phyloP scores from a whole-genome alignment of 1,140 invertebrate genomes.

The Pissodes strobi region DNA sequence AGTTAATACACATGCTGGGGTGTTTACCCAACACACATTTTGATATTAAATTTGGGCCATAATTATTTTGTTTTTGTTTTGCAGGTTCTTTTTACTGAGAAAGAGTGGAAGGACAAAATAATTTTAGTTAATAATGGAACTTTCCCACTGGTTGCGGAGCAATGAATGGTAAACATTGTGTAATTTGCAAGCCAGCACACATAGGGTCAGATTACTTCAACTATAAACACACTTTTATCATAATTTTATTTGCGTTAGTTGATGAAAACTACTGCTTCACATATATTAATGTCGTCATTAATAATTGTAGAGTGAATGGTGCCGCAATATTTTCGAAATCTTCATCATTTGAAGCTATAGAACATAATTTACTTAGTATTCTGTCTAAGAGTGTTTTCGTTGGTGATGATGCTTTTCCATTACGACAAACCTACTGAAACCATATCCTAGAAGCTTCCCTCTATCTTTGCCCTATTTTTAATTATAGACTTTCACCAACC shows the following conservation, averaged over 20 bases:
- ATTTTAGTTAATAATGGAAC: conserved; percentile 37
- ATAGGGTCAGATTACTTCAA: conserved; percentile 36
- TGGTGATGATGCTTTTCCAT: conserved; percentile 15
- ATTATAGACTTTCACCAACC: conserved; percentile 54
- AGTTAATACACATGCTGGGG: too few species aligned
- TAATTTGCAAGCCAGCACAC: conserved; percentile 23
- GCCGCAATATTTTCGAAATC: conserved; percentile 28
- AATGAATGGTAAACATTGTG: conserved; percentile 55
- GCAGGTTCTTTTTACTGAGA: conserved; percentile 9
- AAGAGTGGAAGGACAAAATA: conserved; percentile 29
- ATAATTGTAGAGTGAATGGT: conserved; percentile 30
- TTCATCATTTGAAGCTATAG: not conserved
- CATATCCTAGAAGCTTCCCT: conserved; percentile 25
- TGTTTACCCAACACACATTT: too few species aligned
- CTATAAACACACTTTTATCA: conserved; percentile 52
- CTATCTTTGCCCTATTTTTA: conserved; percentile 53
- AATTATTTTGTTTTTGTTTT: conserved; percentile 5
- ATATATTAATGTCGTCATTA: conserved; percentile 50
- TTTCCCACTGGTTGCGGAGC: conserved; percentile 56
- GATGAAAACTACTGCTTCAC: conserved; percentile 57
- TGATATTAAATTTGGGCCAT: not conserved
- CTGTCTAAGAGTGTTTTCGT: conserved; percentile 48
- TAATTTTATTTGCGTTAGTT: conserved; percentile 55
- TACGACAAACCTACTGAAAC: conserved; percentile 17
- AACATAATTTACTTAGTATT: conserved; percentile 9